Base-by-base conservation (phyloP, 2,113 vertebrate genomes). In the Steatornis caripensis region DNA sequence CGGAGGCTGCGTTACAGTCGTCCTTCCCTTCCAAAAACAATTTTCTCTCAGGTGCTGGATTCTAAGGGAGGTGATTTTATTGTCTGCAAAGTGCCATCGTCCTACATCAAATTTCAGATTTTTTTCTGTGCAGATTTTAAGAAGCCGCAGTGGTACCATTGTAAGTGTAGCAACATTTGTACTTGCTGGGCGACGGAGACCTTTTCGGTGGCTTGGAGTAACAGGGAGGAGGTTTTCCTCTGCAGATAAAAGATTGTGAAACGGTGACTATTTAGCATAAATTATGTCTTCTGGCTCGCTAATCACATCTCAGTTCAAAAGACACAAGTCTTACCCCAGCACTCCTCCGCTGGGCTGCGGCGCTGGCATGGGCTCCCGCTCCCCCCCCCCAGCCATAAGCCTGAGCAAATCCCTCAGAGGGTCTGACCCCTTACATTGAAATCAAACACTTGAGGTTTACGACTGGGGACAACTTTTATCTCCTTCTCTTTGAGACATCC, bases 261-360 rank as follows among this genome's bases (percentile, higher is more conserved):
- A 65, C 0, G 0, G 43, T 58, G 48, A 65, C 49, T 43, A 6
- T 55, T 75, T 34, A 39, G n/a, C 20, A 74, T 61, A 29, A 82
- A 61, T 81, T 34, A 27, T 24, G 11, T 60, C 39, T 49, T 68
- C 15, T 66, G 37, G 8, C 19, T 65, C 4, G 1, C 90, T 86
- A 61, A 81, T 43, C 43, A 41, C 57, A 51, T 66, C 66, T 48
- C 17, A 5, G 74, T 85, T 86, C 36, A 69, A 82, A 93, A 79
- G 86, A 53, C 48, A 37, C 18, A 26, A 69, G 51, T 39, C 46
- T 43, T 58, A 24, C 10, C 20, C 51, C 32, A 13, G 36, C 30
- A 19, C 5, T 71, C 20, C 51, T 61, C 61, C 9, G 4, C 6
- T 0, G 0, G 43, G 39, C 45, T 51, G 39, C 0, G 0, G 30